Evolutionary conservation across 2,113 vertebrate genomes (phyloP).

Genomic region (Mus spicilegus): DNA sequence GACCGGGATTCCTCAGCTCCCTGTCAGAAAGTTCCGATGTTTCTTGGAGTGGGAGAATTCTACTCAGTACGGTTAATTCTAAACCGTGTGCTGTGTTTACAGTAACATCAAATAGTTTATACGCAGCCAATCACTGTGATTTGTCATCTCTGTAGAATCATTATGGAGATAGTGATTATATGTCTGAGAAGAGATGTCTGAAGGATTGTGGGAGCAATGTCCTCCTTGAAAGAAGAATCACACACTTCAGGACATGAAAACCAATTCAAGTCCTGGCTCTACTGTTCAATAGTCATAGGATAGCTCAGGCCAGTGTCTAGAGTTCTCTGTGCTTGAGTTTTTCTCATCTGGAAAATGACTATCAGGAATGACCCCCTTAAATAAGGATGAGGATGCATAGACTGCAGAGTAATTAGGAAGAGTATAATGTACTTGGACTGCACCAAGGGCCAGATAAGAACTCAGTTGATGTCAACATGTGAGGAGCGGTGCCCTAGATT

Average conservation of each 20-base stretch:
- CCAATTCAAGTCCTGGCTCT: neutral
- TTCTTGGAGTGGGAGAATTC: neutral
- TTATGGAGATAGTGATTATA: neutral
- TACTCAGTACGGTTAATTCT: neutral
- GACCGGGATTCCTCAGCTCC: neutral
- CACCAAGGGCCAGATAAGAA: neutral
- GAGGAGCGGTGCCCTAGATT: neutral
- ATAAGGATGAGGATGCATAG: neutral
- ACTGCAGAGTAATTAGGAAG: neutral
- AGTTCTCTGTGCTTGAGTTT: constrained; percentile 17
- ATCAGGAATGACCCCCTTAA: neutral
- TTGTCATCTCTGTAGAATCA: neutral
- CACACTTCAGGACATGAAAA: neutral
- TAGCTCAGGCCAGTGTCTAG: neutral
- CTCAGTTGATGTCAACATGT: neutral
- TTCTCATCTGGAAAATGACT: neutral
- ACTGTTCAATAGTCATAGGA: neutral
- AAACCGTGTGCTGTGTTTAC: neutral
- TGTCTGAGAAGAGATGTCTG: neutral
- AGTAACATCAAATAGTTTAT: neutral
- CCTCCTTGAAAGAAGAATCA: neutral
- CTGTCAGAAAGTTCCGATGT: neutral
- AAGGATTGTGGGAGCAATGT: neutral
- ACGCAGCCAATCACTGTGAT: neutral
- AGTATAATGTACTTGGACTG: neutral